Base-by-base conservation (phyloP, 1,140 invertebrate genomes). In the Hyles euphorbiae region DNA sequence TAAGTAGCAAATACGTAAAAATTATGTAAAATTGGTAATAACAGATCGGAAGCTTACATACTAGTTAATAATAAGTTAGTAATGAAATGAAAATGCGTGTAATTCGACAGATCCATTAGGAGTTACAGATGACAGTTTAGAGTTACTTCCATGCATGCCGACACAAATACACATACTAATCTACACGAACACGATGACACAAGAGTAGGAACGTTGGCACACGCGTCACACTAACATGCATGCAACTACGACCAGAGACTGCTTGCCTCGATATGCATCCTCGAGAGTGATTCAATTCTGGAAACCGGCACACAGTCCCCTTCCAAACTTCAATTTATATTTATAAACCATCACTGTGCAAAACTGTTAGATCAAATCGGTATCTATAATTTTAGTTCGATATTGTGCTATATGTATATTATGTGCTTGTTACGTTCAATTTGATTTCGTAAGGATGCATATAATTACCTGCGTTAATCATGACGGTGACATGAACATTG, bases 401-500 rank as follows among this genome's bases (percentile, higher is more conserved):
- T 36, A 53, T 34, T 53, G 52, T 53, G 52, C 52, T 53, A 53
- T 53, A 68, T 63, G 57, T 67, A 68, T 67, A 68, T 64, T 65
- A 72, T 71, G 75, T 81, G 78, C 76, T 68, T 60, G 55, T 71
- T 72, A 68, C 59, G 67, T 60, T 76, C 69, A 80, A 74, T 75
- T 68, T 70, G 71, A 71, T 63, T 78, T 81, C 78, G 74, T 84
- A 88, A 81, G 83, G 86, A 88, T 88, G 86, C 86, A 88, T 87
- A 87, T 88, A 85, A 85, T 88, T 87, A 92, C 91, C 91, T 74
- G 94, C 94, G 68, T 90, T 90, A 87, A 92, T 92, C 87, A 95
- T 92, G 85, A 95, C 94, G 80, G 94, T 93, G 89, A 95, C 91
- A 88, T 96, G 95, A 79, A 96, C 95, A 91, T 96, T 96, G 88